These are phyloP conservation scores for Drosophila affinis DNA, from an alignment of 2,888 invertebrate genomes.

Conservation along the genomic window DNA sequence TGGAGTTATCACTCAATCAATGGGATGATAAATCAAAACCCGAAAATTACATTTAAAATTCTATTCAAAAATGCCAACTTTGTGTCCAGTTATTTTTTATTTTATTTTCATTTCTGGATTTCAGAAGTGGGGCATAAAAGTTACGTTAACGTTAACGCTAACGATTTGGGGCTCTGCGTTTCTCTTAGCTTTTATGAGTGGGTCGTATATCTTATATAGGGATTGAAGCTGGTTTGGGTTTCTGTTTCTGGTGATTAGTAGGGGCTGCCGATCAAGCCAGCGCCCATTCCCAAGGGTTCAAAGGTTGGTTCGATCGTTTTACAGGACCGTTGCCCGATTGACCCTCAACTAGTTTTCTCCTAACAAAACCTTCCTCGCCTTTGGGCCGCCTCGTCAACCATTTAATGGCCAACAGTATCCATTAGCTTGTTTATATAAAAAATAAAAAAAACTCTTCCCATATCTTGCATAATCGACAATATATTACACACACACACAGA, in stretches of 20 bases:
- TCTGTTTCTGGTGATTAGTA: slow-evolving; percentile 16
- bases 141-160: slow-evolving; percentile 10
- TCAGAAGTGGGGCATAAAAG: slow-evolving; percentile 20
- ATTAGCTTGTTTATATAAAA: slow-evolving; percentile 59
- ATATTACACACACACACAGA: slow-evolving; percentile 46
- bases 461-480: slow-evolving; percentile 67
- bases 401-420: slow-evolving; percentile 42
- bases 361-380: not conserved
- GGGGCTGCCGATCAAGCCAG: not conserved
- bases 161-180: slow-evolving; percentile 45
- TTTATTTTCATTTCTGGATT: not conserved
- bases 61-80: slow-evolving; percentile 20
- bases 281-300: not conserved
- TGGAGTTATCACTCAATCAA: slow-evolving; percentile 68
- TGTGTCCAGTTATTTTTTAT: slow-evolving; percentile 22
- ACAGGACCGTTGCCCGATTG: not conserved
- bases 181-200: slow-evolving; percentile 33
- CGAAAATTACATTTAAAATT: slow-evolving; percentile 6
- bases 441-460: slow-evolving; percentile 46
- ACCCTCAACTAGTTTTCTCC: not conserved
- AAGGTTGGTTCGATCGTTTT: not conserved
- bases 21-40: slow-evolving; percentile 47
- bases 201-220: not conserved
- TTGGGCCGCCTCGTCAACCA: not conserved
- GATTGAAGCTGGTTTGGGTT: slow-evolving; percentile 16